Base-by-base conservation (phyloP, 2,888 invertebrate species). In the Stenotaenia linearis region DNA sequence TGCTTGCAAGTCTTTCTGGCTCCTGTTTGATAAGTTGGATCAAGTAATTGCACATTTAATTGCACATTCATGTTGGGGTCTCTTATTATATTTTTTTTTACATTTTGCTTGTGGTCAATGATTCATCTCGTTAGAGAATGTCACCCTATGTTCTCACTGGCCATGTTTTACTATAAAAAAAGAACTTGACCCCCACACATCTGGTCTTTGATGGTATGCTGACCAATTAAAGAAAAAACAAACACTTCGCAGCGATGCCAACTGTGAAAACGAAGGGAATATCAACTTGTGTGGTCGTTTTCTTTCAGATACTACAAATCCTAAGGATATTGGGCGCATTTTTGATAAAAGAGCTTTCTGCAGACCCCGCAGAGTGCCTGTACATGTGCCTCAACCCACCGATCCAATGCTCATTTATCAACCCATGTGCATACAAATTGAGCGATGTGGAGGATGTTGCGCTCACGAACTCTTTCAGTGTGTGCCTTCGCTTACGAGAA, bases 371-470 rank as follows among this genome's bases (percentile, higher is more conserved):
- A 78, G 82, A 79, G 78, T 79, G 37, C 81, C 81, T 12, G 81
- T 82, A 25, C 80, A 80, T 35, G 79, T 82, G 32, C 80, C 81
- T 28, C 80, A 80, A 18, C 81, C 81, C 5, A 45, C 37, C 0
- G 80, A 80, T 74, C 80, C 81, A 18, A 80, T 80, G 18, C 78
- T 81, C 76, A 78, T 80, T 30, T 80, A 83, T 80, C 85, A 83
- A 83, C 86, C 86, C 0, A 82, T 83, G 30, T 86, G 86, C 81
- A 84, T 85, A 50, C 82, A 83, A 78, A 82, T 85, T 7, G 80
- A 82, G 75, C 82, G 84, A 30, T 86, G 86, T 81, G 85, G 85
- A 0, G 86, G 86, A 0, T 86, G 86, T 79, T 85, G 85, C 35
- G 83, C 84, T 6, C 82, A 84, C 50, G 84, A 84, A 10, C 82